These are phyloP conservation scores for Calyptomena viridis DNA, from an alignment of 2,113 vertebrate species.

Conservation along the genomic window DNA sequence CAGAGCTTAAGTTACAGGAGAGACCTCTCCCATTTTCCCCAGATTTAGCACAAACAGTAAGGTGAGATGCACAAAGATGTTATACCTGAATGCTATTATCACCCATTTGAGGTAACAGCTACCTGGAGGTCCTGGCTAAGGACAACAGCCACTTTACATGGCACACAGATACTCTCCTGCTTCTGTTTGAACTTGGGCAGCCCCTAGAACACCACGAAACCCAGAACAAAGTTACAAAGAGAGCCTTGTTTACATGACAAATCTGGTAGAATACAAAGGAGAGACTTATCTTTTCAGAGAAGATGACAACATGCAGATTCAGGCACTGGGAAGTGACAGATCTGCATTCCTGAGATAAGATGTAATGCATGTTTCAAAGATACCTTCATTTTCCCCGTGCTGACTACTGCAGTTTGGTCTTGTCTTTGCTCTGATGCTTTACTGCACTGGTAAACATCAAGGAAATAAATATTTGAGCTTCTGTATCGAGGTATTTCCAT, in stretches of 20 bases:
- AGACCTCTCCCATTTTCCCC: neutral
- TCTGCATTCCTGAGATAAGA: constrained; percentile 52
- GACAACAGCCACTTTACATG: neutral
- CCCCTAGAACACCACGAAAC: neutral
- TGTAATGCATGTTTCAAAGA: constrained; percentile 55
- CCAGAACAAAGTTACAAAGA: neutral
- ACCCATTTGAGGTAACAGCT: neutral
- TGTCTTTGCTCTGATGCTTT: constrained; percentile 61
- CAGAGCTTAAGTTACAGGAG: neutral
- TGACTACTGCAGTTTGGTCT: constrained; percentile 51
- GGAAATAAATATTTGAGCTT: constrained; percentile 55
- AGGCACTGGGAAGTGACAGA: constrained; percentile 54
- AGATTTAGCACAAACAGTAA: neutral
- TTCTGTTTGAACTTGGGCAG: neutral
- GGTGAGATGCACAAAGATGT: neutral
- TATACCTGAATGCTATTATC: neutral
- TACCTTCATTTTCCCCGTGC: constrained; percentile 39
- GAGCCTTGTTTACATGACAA: constrained; percentile 9
- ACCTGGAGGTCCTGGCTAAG: neutral
- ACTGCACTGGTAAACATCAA: constrained; percentile 59
- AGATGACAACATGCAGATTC: constrained; percentile 38
- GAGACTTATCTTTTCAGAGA: constrained; percentile 32
- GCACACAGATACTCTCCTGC: neutral
- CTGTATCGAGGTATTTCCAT: constrained; percentile 17
- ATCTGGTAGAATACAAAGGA: constrained; percentile 19